Evolutionary conservation across 2,888 invertebrate species (phyloP), one percentile per base, ranked within the genome.

Genomic region (Perdita meconis): DNA sequence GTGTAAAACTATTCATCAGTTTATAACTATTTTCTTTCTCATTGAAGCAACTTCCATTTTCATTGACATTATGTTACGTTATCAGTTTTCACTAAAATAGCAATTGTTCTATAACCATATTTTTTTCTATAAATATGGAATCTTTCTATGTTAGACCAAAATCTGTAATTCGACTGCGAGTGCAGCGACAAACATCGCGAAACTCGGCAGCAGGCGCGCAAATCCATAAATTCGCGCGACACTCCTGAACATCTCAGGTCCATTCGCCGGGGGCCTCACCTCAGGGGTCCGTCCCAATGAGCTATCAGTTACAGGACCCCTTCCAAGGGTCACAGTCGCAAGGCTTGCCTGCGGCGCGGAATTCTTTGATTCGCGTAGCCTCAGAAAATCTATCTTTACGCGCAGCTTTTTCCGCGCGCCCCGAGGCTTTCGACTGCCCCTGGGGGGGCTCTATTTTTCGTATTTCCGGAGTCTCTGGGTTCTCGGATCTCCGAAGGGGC

Each of bases 211-310:
- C 44, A 19, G 2, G 19, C 26, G 16, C 6, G 36, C 36, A 56
- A 42, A 59, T 42, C 26, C 42, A 59, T 59, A 59, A 59, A 59
- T 59, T 42, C 42, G 10, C 24, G 57, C 42, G 57, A 57, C 57
- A 24, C 57, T 13, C 6, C 24, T 38, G n/a, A 42, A 12, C 38
- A n/a, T n/a, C n/a, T n/a, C n/a, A n/a, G 30, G 30, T 57, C 22
- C 51, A n/a, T n/a, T 36, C 36, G 56, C 13, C 22, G 13, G 16
- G 40, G n/a, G 56, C 4, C 56, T 38, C 56, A 38, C 56, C 56
- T 57, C 36, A 24, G 56, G 51, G 38, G 56, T 40, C 56, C 56
- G 6, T 8, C 3, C 36, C 34, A 50, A 63, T 16, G 36, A 36
- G 51, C 47, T 51, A 50, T 50, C 51, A 24, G 34, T 36, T 63